These are phyloP conservation scores for Stercorarius parasiticus DNA, from an alignment of 2,113 vertebrate genomes.

Conservation along the genomic window DNA sequence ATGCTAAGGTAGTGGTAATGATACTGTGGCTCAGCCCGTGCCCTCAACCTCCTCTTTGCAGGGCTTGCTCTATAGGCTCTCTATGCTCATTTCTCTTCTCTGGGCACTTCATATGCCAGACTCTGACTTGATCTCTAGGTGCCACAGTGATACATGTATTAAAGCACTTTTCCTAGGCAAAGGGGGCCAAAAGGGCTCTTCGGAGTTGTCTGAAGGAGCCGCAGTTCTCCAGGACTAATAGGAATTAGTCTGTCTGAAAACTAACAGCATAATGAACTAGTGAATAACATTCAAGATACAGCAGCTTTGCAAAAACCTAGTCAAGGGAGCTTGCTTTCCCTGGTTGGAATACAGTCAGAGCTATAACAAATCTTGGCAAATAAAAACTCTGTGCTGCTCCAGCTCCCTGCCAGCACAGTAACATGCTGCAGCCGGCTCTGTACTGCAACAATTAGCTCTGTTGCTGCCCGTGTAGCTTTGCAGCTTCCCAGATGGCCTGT, in stretches of 20 bases:
- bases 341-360: not conserved
- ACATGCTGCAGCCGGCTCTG: not conserved
- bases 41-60: not conserved
- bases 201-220: not conserved
- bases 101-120: not conserved
- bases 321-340: not conserved
- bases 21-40: fast-evolving
- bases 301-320: not conserved
- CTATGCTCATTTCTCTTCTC: not conserved
- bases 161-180: not conserved
- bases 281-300: not conserved
- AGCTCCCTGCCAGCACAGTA: not conserved
- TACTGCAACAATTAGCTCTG: not conserved
- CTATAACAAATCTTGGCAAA: not conserved
- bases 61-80: not conserved
- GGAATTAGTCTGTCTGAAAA: not conserved
- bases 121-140: not conserved
- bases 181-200: not conserved
- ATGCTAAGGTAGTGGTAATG: not conserved
- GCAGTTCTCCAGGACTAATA: not conserved
- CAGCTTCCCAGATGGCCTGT: not conserved
- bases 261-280: not conserved
- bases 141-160: not conserved
- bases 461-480: fast-evolving
- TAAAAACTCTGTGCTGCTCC: not conserved